Evolutionary conservation across 2,113 vertebrate species (phyloP).

Genomic region (Trichechus manatus): DNA sequence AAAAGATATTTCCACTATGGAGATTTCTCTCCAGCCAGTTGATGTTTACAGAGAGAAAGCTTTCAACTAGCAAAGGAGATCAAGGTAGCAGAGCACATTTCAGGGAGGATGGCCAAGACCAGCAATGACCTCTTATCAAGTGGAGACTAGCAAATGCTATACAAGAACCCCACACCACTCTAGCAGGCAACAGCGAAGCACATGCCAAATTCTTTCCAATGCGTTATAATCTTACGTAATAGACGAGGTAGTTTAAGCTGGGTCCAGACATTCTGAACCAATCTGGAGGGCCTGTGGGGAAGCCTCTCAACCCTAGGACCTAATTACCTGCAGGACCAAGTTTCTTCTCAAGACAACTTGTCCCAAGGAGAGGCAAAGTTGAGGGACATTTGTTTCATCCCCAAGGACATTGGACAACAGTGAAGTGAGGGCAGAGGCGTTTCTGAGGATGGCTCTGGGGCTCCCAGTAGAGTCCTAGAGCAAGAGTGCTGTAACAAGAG

Average conservation of each 20-base stretch:
- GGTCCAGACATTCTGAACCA: not conserved
- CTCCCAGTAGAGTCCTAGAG: not conserved
- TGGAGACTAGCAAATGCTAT: not conserved
- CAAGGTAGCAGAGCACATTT: not conserved
- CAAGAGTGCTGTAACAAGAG: not conserved
- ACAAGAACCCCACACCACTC: not conserved
- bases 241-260: not conserved
- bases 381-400: constrained; percentile 19
- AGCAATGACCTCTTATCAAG: not conserved
- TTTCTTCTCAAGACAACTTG: not conserved
- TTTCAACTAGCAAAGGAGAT: not conserved
- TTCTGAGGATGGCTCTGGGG: not conserved
- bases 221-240: not conserved
- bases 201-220: not conserved
- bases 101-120: not conserved
- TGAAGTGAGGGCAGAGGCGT: not conserved
- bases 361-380: constrained; percentile 7
- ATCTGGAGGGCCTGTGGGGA: not conserved
- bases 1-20: not conserved
- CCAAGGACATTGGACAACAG: not conserved
- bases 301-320: not conserved
- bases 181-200: not conserved
- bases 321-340: constrained; percentile 27
- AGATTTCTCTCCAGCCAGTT: not conserved
- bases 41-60: not conserved